phyloP scores from a whole-genome alignment of 1,140 invertebrate species.

The Berghia stephanieae region DNA sequence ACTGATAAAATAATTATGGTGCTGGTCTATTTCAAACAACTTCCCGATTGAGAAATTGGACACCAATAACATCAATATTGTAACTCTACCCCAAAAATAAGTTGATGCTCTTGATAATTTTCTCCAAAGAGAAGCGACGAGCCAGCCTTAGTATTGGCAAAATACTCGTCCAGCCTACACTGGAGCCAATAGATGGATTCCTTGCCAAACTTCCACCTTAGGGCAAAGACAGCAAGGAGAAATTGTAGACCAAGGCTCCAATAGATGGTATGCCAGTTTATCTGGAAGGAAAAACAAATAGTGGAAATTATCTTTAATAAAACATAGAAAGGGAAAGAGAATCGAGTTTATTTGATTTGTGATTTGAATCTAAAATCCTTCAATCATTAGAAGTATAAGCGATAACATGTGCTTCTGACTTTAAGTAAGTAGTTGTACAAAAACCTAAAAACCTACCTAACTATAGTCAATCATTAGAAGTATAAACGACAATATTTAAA shows the following conservation, averaged over 20 bases:
- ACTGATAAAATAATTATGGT: no score
- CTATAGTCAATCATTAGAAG: not conserved
- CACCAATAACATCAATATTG: no score
- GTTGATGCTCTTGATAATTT: conserved; percentile 50
- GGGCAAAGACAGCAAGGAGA: conserved; percentile 82
- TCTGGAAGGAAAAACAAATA: conserved; percentile 38
- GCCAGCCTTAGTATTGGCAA: conserved; percentile 80
- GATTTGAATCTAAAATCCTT: not conserved
- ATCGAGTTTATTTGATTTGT: not conserved
- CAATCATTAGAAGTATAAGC: not conserved
- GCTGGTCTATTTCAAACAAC: no score
- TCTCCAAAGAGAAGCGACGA: conserved; percentile 87
- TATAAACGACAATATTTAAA: no score
- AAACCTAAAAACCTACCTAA: not conserved
- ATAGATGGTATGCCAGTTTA: conserved; percentile 58
- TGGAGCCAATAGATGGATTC: conserved; percentile 81
- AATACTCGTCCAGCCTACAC: conserved; percentile 75
- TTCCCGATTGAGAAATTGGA: no score
- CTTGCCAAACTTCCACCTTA: conserved; percentile 83
- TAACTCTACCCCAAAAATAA: conserved; percentile 59
- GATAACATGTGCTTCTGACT: not conserved
- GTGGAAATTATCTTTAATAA: not conserved
- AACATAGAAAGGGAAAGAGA: not conserved
- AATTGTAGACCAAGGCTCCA: conserved; percentile 87
- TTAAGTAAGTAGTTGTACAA: not conserved